A percentile compares a stretch with the other conserved stretches of the same genome.
Evolutionary conservation across 2,113 vertebrate species (phyloP).

Genomic region (Microcebus griseorufus): DNA sequence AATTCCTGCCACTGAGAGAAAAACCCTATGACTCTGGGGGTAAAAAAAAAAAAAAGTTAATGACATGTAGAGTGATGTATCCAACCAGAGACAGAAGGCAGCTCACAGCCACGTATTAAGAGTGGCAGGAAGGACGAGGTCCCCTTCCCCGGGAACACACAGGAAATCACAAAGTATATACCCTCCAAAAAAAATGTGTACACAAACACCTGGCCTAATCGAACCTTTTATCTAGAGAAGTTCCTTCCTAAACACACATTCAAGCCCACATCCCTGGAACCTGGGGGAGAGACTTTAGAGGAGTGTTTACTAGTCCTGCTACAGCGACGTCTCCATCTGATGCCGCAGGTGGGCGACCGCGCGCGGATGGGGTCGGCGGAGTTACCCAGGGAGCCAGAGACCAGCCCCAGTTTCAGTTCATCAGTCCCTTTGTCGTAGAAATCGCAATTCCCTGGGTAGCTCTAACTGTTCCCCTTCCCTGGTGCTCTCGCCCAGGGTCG

Average conservation of each 20-base stretch:
- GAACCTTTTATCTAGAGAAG: not conserved
- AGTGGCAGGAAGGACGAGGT: not conserved
- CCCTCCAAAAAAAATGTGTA: not conserved
- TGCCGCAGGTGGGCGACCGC: not conserved
- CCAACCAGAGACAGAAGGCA: not conserved
- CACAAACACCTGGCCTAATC: slow-evolving; percentile 15
- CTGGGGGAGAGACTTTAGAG: not conserved
- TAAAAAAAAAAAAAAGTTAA: not conserved
- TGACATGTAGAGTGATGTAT: not conserved
- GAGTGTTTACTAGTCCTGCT: not conserved
- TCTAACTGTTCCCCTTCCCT: not conserved
- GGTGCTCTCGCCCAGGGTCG: not conserved
- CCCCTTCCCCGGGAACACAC: not conserved
- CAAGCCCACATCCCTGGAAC: not conserved
- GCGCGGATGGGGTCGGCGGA: not conserved
- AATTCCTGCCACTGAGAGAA: slow-evolving; percentile 3
- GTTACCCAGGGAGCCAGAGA: not conserved
- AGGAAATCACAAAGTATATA: not conserved
- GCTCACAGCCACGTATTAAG: not conserved
- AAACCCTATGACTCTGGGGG: not conserved
- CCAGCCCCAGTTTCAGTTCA: not conserved
- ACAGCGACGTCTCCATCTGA: not conserved
- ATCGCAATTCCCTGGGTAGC: not conserved
- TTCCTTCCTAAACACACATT: not conserved
- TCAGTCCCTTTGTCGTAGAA: not conserved